Percentiles rank a stretch among this genome's conserved stretches.
Evolutionary conservation across 1,140 invertebrate genomes (phyloP).

Genomic region (Hestina assimilis): DNA sequence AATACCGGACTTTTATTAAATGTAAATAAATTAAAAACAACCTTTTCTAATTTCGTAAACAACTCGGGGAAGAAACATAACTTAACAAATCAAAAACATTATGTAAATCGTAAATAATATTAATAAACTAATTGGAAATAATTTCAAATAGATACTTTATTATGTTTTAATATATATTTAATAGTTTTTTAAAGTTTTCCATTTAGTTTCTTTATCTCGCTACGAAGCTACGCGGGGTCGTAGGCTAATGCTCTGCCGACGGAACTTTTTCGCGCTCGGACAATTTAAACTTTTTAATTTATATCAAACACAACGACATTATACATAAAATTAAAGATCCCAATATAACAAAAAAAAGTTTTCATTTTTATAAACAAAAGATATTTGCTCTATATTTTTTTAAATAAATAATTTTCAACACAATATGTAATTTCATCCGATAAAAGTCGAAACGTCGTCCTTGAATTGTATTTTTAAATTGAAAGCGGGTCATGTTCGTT

Average conservation of each 20-base stretch:
- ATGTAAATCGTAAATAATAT: no score
- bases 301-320: no score
- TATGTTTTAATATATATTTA: neutral
- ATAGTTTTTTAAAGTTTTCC: constrained; percentile 8
- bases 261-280: constrained; percentile 45
- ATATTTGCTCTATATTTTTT: neutral
- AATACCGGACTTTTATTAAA: constrained; percentile 27
- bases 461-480: constrained; percentile 35
- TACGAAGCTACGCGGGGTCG: constrained; percentile 43
- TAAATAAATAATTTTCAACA: neutral
- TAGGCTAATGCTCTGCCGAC: constrained; percentile 73
- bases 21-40: constrained; percentile 25
- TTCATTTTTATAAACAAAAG: neutral
- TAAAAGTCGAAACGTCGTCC: constrained; percentile 26
- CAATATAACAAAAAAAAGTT: neutral
- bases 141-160: neutral
- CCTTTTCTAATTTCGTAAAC: no score
- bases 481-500: constrained; percentile 35
- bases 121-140: no score
- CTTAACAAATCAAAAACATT: neutral
- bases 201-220: constrained; percentile 19
- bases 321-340: neutral
- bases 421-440: no score
- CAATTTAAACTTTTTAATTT: no score
- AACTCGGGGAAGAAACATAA: neutral